These are phyloP conservation scores for Phataginus tetradactyla DNA, from an alignment of 2,797 vertebrate species.

Conservation along the genomic window DNA sequence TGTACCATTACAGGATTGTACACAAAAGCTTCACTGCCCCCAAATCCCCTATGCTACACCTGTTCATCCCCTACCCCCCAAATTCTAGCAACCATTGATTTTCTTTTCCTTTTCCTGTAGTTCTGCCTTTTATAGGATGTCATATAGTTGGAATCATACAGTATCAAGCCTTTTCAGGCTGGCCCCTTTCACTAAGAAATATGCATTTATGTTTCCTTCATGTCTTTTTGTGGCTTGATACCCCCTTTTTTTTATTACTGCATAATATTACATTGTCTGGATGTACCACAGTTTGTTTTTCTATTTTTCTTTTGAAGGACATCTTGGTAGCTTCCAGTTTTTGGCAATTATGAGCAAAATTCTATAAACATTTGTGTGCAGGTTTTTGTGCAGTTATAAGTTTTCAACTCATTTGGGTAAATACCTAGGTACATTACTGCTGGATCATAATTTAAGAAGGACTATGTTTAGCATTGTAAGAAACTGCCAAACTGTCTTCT, in stretches of 20 bases:
- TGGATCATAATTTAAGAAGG: neutral
- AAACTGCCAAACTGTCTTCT: neutral
- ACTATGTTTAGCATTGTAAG: neutral
- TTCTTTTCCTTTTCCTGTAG: neutral
- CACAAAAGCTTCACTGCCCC: neutral
- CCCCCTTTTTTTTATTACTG: neutral
- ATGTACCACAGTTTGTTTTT: neutral
- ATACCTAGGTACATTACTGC: neutral
- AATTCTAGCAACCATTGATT: neutral
- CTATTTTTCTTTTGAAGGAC: neutral
- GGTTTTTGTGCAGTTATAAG: neutral
- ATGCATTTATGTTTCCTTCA: neutral
- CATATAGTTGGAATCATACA: neutral
- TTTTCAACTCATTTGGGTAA: neutral
- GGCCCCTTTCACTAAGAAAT: neutral
- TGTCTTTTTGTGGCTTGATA: neutral
- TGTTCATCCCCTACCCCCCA: neutral
- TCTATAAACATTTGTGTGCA: neutral
- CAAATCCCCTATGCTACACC: neutral
- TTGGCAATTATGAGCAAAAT: neutral
- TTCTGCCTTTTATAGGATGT: neutral
- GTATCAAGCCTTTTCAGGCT: neutral
- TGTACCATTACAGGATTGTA: neutral
- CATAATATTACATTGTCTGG: neutral
- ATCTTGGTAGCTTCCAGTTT: neutral